Base-by-base conservation (phyloP, 2,888 invertebrate species). In the Polymixis lichenea region DNA sequence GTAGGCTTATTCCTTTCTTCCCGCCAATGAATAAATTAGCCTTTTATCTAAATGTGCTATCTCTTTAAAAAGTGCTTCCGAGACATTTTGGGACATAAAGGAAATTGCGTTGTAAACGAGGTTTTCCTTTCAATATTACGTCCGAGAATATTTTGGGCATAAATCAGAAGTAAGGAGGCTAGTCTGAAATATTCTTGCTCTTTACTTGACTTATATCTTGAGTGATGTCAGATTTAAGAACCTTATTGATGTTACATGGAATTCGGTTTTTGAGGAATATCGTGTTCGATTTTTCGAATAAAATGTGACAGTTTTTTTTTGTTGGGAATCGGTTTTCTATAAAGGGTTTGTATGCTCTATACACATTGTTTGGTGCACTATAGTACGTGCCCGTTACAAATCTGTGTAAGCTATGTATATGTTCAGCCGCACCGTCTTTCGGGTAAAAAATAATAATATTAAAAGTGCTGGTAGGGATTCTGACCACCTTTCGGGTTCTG, bases 1-100 rank as follows among this genome's bases (percentile, higher is more conserved):
- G 90, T 88, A 92, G 91, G 93, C 93, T 94, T 93, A 93, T 93
- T 92, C 89, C 86, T 90, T 91, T 91, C 90, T 93, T 91, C 77
- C 91, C 92, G 91, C 93, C 95, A 95, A 95, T 95, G 95, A 95
- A 95, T 95, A 95, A 95, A 95, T 95, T 95, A 94, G 93, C 95
- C 94, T 95, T 95, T 93, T 94, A 95, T 95, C 95, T 94, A 92
- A 95, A 95, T 92, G 92, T 90, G 84, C 92, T 91, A 95, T 95
- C 95, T 94, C 90, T 93, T 95, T 94, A 94, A 94, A 94, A 94
- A 95, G 92, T 91, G 94, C 93, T 94, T 93, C 93, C 83, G 85
- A 88, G 88, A 87, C 87, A 89, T 89, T 90, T 91, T 79, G 81
- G 81, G 88, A 85, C 86, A 89, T 90, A 90, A 91, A 91, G 89